Conservation (phyloP, 1,140 invertebrate genomes). For the Anthonomus grandis region DNA sequence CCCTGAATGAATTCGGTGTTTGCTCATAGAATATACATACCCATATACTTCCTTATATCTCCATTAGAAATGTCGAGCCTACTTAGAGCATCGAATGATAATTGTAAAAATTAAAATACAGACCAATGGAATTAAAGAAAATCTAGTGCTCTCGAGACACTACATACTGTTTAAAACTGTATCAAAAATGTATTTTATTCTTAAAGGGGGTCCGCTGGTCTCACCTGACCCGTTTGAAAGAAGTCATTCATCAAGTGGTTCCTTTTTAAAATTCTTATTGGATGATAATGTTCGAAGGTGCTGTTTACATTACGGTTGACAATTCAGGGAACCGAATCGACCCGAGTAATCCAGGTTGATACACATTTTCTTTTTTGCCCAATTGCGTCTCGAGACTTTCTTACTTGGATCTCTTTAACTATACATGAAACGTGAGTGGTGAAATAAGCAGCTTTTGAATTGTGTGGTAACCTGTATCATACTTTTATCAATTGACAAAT, state of each 20-base stretch:
- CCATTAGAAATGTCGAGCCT: too few species aligned
- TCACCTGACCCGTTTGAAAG: slow-evolving; percentile 19
- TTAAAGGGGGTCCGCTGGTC: too few species aligned
- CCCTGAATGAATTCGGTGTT: too few species aligned
- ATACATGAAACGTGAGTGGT: slow-evolving; percentile 16
- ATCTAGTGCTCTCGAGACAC: too few species aligned
- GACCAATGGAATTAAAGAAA: too few species aligned
- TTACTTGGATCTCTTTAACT: neutral
- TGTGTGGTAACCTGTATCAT: neutral
- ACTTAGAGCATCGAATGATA: neutral
- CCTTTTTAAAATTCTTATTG: slow-evolving; percentile 18
- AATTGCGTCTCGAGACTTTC: neutral
- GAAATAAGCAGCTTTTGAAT: slow-evolving; percentile 6
- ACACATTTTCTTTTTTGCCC: slow-evolving; percentile 21
- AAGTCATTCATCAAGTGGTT: slow-evolving; percentile 20
- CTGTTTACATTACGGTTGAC: slow-evolving; percentile 26
- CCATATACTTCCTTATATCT: too few species aligned
- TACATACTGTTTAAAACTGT: too few species aligned
- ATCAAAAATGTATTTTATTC: too few species aligned
- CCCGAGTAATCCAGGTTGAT: slow-evolving; percentile 19
- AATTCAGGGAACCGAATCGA: slow-evolving; percentile 26
- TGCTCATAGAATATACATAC: too few species aligned
- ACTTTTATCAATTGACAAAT: slow-evolving; percentile 1
- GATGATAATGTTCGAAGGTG: slow-evolving; percentile 22
- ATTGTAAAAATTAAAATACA: too few species aligned